Evolutionary conservation across 2,113 vertebrate species (phyloP), one percentile per base, ranked within the genome.

Genomic region (Myiagra hebetior): DNA sequence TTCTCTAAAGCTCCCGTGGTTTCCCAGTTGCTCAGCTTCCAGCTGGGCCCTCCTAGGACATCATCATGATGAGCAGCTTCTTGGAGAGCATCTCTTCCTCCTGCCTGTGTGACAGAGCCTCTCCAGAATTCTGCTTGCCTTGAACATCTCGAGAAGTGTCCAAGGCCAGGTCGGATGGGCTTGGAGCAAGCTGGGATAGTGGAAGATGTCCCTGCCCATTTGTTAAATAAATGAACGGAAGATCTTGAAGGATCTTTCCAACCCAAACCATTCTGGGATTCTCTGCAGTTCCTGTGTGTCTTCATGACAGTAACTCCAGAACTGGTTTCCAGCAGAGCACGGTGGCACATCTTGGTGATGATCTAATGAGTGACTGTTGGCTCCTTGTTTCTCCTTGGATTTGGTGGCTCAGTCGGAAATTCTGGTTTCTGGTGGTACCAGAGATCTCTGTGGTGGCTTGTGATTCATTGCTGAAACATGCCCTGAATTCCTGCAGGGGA

Each of bases 261-360:
- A 1, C 30, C 20, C n/a, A 31, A 21, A 20, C 47, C 14, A 2
- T 17, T 56, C 18, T 47, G 31, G 26, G 41, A 18, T 56, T 33
- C 6, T 33, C 39, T 44, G 50, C 46, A 73, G n/a, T 39, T 41
- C 7, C 14, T 13, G 9, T 13, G 6, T n/a, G 4, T 19, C 35
- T 65, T 53, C 12, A 0, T 20, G 28, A 1, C 5, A 69, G 13
- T 17, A 42, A 1, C n/a, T 60, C 41, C 30, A 30, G 16, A 11
- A 0, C 35, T 8, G 0, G 31, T 42, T 60, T 16, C 42, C 19
- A 28, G 62, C 57, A 80, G 56, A 27, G 8, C 6, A 0, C 0
- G 6, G 5, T 33, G 37, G n/a, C 33, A 44, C 35, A 16, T 74
- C 85, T 26, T n/a, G 41, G 68, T 12, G 60, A 3, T 26, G 41